phyloP scores from a whole-genome alignment of 2,888 invertebrate genomes.

The Drosophila setosimentum region DNA sequence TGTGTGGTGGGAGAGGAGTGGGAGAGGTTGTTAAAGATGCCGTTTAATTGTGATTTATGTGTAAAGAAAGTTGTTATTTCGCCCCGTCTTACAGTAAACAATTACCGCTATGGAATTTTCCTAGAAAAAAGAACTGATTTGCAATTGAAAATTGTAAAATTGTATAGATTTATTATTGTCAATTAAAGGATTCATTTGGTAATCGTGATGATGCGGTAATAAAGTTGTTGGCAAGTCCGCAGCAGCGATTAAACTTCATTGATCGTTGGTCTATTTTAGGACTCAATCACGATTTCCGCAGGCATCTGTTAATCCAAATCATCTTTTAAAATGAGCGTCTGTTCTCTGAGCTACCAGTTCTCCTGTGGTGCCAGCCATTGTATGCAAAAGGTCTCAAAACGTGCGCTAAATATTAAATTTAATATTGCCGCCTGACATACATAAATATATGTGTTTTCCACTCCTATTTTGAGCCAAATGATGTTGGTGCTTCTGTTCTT shows the following conservation, averaged over 20 bases:
- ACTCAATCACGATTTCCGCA: slow-evolving; percentile 65
- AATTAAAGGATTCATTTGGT: slow-evolving; percentile 6
- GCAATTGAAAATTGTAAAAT: slow-evolving; percentile 12
- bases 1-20: slow-evolving; percentile 12
- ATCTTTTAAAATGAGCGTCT: slow-evolving; percentile 44
- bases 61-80: slow-evolving; percentile 45
- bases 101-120: background rate
- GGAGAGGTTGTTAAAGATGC: slow-evolving; percentile 11
- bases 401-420: slow-evolving; percentile 78
- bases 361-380: slow-evolving; percentile 44
- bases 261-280: slow-evolving; percentile 44
- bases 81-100: background rate
- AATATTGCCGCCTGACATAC: slow-evolving; percentile 65
- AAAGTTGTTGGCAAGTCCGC: slow-evolving; percentile 31
- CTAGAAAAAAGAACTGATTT: background rate
- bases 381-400: slow-evolving; percentile 68
- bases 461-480: slow-evolving; percentile 25
- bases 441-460: slow-evolving; percentile 35
- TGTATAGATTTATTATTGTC: background rate
- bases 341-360: slow-evolving; percentile 18
- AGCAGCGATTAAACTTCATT: slow-evolving; percentile 18
- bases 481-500: slow-evolving; percentile 30
- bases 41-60: slow-evolving; percentile 74
- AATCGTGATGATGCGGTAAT: slow-evolving; percentile 44
- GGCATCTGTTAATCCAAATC: slow-evolving; percentile 47